Conservation (phyloP, 2,888 invertebrate genomes). For the Trachelus troglodyta region DNA sequence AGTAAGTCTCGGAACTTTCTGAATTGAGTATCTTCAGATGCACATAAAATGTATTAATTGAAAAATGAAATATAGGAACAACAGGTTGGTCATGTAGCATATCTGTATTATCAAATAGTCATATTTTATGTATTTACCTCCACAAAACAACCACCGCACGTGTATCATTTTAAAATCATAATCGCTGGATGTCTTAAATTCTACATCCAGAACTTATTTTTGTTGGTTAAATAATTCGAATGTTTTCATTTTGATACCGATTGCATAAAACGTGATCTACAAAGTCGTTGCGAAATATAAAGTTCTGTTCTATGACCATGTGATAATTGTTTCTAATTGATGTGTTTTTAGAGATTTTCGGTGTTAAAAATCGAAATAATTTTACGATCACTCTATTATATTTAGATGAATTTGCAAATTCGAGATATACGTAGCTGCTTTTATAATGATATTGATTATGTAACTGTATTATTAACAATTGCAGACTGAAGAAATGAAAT, state of each 20-base stretch:
- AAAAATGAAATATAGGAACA: too few species aligned
- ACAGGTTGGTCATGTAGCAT: too few species aligned
- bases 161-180: neutral
- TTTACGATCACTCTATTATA: neutral
- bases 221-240: neutral
- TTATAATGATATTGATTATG: neutral
- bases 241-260: neutral
- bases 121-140: neutral
- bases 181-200: neutral
- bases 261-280: neutral
- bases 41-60: neutral
- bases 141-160: neutral
- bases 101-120: neutral
- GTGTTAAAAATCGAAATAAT: neutral
- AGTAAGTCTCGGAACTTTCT: neutral
- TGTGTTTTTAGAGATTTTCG: neutral
- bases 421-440: neutral
- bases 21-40: neutral
- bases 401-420: neutral
- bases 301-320: neutral
- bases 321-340: neutral
- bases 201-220: neutral
- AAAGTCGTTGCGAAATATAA: neutral
- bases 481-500: neutral
- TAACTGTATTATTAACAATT: neutral